phyloP scores from a whole-genome alignment of 2,797 vertebrate genomes.

The Phataginus tetradactyla region DNA sequence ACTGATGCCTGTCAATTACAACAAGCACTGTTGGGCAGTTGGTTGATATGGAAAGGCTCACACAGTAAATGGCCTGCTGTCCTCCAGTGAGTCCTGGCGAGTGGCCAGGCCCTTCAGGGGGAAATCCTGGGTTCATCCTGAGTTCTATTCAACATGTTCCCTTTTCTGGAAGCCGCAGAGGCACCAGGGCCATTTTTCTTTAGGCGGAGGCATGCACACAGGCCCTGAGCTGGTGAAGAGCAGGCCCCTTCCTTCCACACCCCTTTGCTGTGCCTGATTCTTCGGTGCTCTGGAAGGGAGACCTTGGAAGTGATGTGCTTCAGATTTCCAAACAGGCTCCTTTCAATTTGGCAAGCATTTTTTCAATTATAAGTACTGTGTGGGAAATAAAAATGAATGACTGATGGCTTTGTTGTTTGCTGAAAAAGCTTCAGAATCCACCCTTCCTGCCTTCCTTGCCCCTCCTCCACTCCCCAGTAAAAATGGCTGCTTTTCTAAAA shows the following conservation, averaged over 20 bases:
- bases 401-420: background rate
- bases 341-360: background rate
- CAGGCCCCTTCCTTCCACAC: background rate
- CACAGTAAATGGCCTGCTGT: background rate
- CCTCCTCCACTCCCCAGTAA: background rate
- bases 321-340: background rate
- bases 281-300: background rate
- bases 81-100: background rate
- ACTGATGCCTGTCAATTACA: background rate
- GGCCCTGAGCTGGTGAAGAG: background rate
- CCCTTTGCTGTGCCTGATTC: background rate
- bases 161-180: background rate
- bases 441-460: background rate
- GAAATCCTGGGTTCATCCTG: background rate
- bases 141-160: background rate
- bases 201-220: no score
- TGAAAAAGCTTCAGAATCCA: background rate
- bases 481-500: background rate
- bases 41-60: background rate
- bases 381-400: background rate
- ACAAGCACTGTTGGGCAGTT: background rate
- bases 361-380: background rate
- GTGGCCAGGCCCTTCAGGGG: background rate
- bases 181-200: background rate
- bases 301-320: accelerated